Percentiles rank a stretch among this genome's conserved stretches.
phyloP scores from a whole-genome alignment of 2,888 invertebrate species.

The Epiblema foenella region DNA sequence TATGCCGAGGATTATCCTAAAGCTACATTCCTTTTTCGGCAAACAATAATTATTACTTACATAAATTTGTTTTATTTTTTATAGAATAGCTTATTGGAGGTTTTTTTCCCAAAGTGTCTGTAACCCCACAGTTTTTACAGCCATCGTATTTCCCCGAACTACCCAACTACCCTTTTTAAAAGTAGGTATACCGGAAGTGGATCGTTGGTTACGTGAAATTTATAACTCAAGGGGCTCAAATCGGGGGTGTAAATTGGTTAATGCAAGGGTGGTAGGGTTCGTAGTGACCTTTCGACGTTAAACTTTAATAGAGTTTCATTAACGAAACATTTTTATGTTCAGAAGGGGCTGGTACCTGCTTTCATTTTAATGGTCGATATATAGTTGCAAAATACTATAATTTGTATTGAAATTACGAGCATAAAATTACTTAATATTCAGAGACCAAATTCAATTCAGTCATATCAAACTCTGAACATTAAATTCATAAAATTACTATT shows the following conservation, averaged over 20 bases:
- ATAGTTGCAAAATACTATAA: slow-evolving; percentile 19
- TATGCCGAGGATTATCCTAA: too few relatives aligned
- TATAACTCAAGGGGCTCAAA: slow-evolving; percentile 64
- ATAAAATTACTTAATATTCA: too few relatives aligned
- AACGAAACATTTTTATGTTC: slow-evolving; percentile 40
- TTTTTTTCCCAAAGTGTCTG: slow-evolving; percentile 27
- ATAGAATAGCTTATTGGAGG: too few relatives aligned
- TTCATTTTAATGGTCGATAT: slow-evolving; percentile 31
- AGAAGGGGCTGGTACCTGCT: slow-evolving; percentile 35
- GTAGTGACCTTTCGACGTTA: slow-evolving; percentile 40
- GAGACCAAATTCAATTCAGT: too few relatives aligned
- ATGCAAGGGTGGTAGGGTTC: slow-evolving; percentile 60
- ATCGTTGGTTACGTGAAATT: slow-evolving; percentile 77
- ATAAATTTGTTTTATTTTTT: too few relatives aligned
- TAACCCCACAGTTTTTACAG: slow-evolving; percentile 53
- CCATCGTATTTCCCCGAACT: slow-evolving; percentile 60
- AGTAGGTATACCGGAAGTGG: slow-evolving; percentile 75
- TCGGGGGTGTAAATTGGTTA: slow-evolving; percentile 73
- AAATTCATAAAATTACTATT: too few relatives aligned
- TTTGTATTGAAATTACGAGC: too few relatives aligned
- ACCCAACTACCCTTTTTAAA: slow-evolving; percentile 62
- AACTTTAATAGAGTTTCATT: slow-evolving; percentile 43
- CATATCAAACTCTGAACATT: too few relatives aligned
- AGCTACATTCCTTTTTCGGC: too few relatives aligned
- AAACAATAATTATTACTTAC: too few relatives aligned